Conservation (phyloP, 1,140 invertebrate species). For the Orchestia grillus region DNA sequence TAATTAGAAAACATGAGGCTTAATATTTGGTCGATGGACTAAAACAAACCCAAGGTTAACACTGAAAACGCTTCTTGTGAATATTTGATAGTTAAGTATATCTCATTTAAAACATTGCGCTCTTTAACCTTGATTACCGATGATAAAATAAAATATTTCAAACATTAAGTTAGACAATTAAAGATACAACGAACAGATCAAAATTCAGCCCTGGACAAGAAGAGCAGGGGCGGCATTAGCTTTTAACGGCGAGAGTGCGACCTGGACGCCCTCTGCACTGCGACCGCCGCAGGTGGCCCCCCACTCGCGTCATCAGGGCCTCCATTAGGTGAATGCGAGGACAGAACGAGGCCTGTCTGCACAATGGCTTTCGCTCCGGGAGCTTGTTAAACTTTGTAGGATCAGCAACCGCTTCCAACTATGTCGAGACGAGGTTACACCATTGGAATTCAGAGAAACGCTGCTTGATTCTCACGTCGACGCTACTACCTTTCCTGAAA, state of each 20-base stretch:
- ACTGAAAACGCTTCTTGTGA: too few species aligned
- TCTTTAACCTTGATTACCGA: too few species aligned
- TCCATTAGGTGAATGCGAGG: background rate
- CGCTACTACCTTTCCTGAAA: background rate
- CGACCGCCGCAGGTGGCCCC: background rate
- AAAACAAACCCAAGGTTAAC: too few species aligned
- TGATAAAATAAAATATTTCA: too few species aligned
- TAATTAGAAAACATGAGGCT: too few species aligned
- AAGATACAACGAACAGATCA: too few species aligned
- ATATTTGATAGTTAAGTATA: too few species aligned
- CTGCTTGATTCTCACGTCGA: background rate
- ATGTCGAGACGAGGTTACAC: background rate
- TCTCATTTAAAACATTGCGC: too few species aligned
- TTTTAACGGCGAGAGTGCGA: background rate
- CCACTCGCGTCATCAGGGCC: background rate
- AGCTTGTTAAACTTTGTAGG: conserved; percentile 8
- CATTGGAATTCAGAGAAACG: background rate
- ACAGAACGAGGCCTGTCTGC: conserved; percentile 2
- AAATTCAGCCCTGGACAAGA: background rate
- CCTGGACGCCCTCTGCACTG: background rate
- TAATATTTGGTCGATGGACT: too few species aligned
- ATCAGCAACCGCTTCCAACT: background rate
- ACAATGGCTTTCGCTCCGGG: background rate
- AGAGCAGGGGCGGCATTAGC: background rate
- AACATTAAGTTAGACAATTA: too few species aligned